Percentiles rank a stretch among this genome's conserved stretches.
Evolutionary conservation across 2,797 vertebrate genomes (phyloP).

Genomic region (Petrocephalus schoutedeni): DNA sequence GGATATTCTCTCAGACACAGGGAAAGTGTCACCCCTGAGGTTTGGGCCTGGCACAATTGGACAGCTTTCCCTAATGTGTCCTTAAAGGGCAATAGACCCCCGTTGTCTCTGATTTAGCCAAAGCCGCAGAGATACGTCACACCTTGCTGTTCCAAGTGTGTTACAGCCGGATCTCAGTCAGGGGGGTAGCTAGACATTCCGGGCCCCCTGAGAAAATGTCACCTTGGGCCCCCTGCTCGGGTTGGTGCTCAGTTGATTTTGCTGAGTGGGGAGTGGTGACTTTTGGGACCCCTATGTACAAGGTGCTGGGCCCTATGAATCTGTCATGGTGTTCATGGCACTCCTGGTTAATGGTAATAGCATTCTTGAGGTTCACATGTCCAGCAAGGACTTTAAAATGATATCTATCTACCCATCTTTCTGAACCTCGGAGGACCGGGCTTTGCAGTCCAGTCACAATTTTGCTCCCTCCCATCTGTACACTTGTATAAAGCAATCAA

Average conservation of each 20-base stretch:
- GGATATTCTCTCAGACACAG: neutral
- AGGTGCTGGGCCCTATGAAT: too few species aligned
- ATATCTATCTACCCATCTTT: neutral
- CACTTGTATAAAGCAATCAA: neutral
- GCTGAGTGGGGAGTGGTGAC: too few species aligned
- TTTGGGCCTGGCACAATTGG: neutral
- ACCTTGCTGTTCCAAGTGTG: neutral
- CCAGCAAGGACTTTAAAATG: too few species aligned
- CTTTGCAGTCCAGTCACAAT: neutral
- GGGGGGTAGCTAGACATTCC: neutral
- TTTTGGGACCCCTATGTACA: too few species aligned
- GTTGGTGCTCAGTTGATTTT: too few species aligned
- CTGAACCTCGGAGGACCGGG: neutral
- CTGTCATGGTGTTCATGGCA: too few species aligned
- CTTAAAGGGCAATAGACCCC: neutral
- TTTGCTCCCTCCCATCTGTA: neutral
- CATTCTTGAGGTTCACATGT: too few species aligned
- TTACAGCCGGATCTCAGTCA: neutral
- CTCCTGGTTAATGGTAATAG: too few species aligned
- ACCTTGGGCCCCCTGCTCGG: too few species aligned
- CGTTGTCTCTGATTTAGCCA: neutral
- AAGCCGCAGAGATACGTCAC: neutral
- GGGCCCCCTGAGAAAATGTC: neutral
- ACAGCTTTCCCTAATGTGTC: neutral
- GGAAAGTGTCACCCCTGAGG: neutral